These are phyloP conservation scores for Drosophila cardini DNA, from an alignment of 1,140 invertebrate genomes.

Conservation along the genomic window DNA sequence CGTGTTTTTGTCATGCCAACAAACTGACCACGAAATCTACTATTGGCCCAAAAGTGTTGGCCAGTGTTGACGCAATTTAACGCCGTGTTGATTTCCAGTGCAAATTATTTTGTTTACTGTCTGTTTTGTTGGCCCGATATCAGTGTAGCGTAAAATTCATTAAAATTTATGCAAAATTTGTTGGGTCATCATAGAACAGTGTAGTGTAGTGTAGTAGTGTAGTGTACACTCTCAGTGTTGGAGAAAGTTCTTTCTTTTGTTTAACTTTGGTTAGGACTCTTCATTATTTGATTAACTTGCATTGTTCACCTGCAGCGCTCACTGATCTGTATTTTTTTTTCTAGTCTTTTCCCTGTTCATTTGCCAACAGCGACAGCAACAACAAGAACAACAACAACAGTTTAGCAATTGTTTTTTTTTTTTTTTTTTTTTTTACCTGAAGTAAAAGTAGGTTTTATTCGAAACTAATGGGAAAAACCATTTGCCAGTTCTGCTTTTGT, in stretches of 20 bases:
- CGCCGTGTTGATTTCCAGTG: slow-evolving; percentile 63
- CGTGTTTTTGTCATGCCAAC: slow-evolving; percentile 61
- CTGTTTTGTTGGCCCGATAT: slow-evolving; percentile 26
- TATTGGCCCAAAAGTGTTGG: slow-evolving; percentile 34
- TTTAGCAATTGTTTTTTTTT: slow-evolving; percentile 65
- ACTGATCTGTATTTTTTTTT: slow-evolving; percentile 24
- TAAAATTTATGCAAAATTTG: slow-evolving; percentile 78
- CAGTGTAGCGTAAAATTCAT: slow-evolving; percentile 78
- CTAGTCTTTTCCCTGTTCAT: slow-evolving; percentile 4
- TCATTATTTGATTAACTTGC: slow-evolving; percentile 82
- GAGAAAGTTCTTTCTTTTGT: slow-evolving; percentile 80
- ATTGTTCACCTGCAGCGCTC: slow-evolving; percentile 71
- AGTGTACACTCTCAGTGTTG: not conserved
- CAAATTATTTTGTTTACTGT: slow-evolving; percentile 72
- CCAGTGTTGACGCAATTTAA: slow-evolving; percentile 74
- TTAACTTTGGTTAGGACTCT: slow-evolving; percentile 60
- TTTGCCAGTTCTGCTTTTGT: slow-evolving; percentile 49
- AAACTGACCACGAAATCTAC: slow-evolving; percentile 50
- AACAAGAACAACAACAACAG: slow-evolving; percentile 47
- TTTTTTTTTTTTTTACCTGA: slow-evolving; percentile 46
- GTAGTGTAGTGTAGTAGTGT: slow-evolving; percentile 14
- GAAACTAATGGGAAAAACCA: slow-evolving; percentile 72
- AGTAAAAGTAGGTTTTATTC: slow-evolving; percentile 78
- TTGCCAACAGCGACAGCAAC: slow-evolving; percentile 41
- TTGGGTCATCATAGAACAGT: slow-evolving; percentile 58